phyloP scores from a whole-genome alignment of 2,113 vertebrate genomes.

The Thunnus thynnus region DNA sequence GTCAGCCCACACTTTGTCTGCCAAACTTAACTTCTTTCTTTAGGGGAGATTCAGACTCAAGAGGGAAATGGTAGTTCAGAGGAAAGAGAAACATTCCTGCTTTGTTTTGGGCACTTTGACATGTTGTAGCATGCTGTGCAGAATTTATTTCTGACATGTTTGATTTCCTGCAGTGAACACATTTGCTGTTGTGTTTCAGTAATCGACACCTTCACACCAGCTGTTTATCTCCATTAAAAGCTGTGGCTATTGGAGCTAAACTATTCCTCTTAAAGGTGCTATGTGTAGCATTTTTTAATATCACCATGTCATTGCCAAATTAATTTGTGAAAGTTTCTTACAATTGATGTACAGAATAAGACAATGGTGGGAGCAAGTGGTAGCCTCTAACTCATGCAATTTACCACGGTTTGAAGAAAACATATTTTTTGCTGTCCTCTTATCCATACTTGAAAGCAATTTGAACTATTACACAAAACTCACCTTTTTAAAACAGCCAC shows the following conservation, averaged over 20 bases:
- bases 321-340: neutral
- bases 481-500: no score
- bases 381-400: neutral
- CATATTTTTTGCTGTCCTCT: no score
- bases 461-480: no score
- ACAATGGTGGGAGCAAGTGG: neutral
- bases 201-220: slow-evolving; percentile 54
- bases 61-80: slow-evolving; percentile 32
- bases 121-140: slow-evolving; percentile 26
- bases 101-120: slow-evolving; percentile 33
- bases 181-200: slow-evolving; percentile 47
- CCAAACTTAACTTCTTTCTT: slow-evolving; percentile 47
- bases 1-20: slow-evolving; percentile 55
- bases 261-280: slow-evolving; percentile 20
- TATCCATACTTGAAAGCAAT: no score
- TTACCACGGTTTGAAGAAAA: neutral
- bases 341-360: neutral
- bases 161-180: slow-evolving; percentile 56
- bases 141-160: slow-evolving; percentile 49
- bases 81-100: slow-evolving; percentile 37
- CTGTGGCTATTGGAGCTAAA: slow-evolving; percentile 18
- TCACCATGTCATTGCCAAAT: slow-evolving; percentile 19
- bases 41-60: slow-evolving; percentile 3
- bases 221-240: slow-evolving; percentile 35
- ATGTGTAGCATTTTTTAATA: slow-evolving; percentile 7